Evolutionary conservation across 2,113 vertebrate genomes (phyloP), one percentile per base, ranked within the genome.

Genomic region (Fukomys damarensis): DNA sequence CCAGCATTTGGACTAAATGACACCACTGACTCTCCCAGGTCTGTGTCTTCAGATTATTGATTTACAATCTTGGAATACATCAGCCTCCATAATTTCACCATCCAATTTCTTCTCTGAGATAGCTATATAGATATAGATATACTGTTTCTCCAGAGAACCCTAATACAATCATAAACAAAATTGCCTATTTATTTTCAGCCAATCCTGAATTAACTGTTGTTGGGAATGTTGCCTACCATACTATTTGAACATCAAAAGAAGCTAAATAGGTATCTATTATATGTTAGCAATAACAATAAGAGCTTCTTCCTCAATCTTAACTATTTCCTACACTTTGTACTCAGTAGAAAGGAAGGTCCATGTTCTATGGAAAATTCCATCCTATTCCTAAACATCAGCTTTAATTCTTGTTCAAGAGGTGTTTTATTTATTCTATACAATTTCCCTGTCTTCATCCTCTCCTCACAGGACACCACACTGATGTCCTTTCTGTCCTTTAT

Each of bases 221-320:
- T 90, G 46, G 43, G 24, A 87, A 87, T 30, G 52, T 58, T 22
- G 7, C 72, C 85, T 94, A n/a, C 74, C 54, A 56, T 59, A 56
- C 58, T 63, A 54, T 92, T 87, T 46, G 94, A 95, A 77, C 32
- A 72, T 65, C 63, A 94, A n/a, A 96, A 94, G 46, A 81, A 8
- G 30, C 35, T 77, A 61, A 88, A 46, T 3, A 89, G n/a, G 11
- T 72, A 1, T 56, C 80, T 90, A n/a, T 43, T 66, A 7, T 28
- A 65, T 13, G 11, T 54, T 58, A 46, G 52, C 72, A 93, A 30
- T 41, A 89, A 81, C 7, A 93, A 17, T 24, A 76, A 24, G 56
- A 76, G 26, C 5, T 81, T 76, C 83, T 80, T 84, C 38, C n/a
- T 76, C 61, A 72, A 86, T 70, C 35, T 65, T 83, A 93, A 32